Evolutionary conservation across 1,140 invertebrate genomes (phyloP), one percentile per base, ranked within the genome.

Genomic region (Mamestra configurata): DNA sequence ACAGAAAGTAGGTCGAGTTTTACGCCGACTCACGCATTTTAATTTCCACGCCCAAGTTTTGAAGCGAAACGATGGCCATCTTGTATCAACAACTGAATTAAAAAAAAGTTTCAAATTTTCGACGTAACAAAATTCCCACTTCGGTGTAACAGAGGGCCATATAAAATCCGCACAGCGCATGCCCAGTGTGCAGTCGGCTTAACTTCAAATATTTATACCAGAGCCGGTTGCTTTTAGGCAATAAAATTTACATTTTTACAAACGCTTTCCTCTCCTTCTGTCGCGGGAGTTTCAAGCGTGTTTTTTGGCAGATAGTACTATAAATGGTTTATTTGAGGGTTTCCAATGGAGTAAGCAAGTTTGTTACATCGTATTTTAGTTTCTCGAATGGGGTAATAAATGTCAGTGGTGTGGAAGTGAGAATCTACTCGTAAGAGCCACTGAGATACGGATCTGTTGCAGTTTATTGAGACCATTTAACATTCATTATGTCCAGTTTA

Each of bases 161-260:
- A n/a, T 22, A 15, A 76, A 66, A 66, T 53, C 53, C 66, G 37
- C 73, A 81, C 13, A 70, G 88, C 87, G 88, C 85, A 76, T 76
- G 73, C 73, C 79, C 84, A 49, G 75, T 78, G 75, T 88, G 84
- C 88, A 89, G 37, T 82, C 86, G 40, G 85, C 86, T 61, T 90
- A 82, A 84, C 79, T 82, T 84, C 84, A 93, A 85, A 85, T 84
- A 83, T 91, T 88, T 87, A 95, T 95, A 78, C 89, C 92, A 22
- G 82, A 86, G 80, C 68, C 89, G 95, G 86, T 79, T 90, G 73
- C 82, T 85, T 88, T 89, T 76, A 80, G 80, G 79, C 95, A 92
- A 89, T 94, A 95, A 83, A 89, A 95, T 87, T 84, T 96, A 90
- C 89, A 91, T 91, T 91, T 91, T 91, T 89, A 90, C 88, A 86